These are phyloP conservation scores for Pristionchus pacificus DNA, from an alignment of 1,140 invertebrate genomes.

Conservation along the genomic window DNA sequence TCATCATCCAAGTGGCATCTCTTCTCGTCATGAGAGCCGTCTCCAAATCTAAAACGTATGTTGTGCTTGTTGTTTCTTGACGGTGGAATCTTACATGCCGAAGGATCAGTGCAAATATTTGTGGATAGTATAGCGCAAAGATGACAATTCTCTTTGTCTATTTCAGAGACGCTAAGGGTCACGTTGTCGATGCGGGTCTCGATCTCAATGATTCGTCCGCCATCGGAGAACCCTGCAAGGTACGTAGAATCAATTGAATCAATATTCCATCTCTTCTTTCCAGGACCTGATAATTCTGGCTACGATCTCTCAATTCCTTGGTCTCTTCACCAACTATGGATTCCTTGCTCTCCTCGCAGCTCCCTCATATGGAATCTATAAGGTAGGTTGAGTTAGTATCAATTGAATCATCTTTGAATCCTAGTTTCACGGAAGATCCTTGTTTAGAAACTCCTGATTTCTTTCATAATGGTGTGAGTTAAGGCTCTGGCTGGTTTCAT, in stretches of 20 bases:
- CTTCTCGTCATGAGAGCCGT: background rate
- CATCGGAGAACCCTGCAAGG: constrained; percentile 56
- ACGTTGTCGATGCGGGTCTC: constrained; percentile 53
- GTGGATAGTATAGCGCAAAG: constrained; percentile 35
- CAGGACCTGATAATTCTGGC: background rate
- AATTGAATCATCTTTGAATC: too few relatives aligned
- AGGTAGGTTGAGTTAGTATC: background rate
- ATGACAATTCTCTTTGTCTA: constrained; percentile 23
- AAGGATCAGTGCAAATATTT: constrained; percentile 22
- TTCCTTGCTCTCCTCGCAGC: background rate
- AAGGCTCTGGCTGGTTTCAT: background rate
- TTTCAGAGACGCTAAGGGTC: constrained; percentile 42
- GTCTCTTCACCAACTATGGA: background rate
- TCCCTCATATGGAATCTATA: background rate
- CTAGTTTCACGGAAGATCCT: too few relatives aligned
- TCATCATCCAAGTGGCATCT: background rate
- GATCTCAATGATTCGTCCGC: constrained; percentile 51
- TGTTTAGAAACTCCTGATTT: too few relatives aligned
- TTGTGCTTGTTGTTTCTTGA: too few relatives aligned
- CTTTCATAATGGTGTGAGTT: background rate
- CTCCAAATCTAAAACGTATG: background rate
- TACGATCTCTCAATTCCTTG: background rate
- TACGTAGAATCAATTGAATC: too few relatives aligned
- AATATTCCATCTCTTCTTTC: too few relatives aligned
- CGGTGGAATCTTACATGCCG: too few relatives aligned